Base-by-base conservation (phyloP, 2,797 vertebrate genomes). In the Prunella strophiata region DNA sequence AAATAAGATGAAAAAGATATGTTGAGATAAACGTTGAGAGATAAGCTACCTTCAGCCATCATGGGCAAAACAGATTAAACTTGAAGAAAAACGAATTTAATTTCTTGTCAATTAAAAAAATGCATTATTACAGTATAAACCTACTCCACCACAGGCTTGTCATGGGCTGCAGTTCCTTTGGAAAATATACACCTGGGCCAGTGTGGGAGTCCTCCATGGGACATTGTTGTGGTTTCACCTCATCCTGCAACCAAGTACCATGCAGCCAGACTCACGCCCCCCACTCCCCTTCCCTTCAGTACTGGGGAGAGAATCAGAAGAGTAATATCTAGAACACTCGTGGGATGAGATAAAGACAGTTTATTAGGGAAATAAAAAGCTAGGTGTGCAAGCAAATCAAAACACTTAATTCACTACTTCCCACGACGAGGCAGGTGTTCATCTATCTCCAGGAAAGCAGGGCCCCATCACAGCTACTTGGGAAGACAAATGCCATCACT, bases 241-340 rank as follows among this genome's bases (percentile, higher is more conserved):
- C 36, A 76, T 50, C 10, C 10, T 55, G n/a, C 25, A 76, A 57
- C 16, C 19, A 70, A 82, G 16, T 29, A 15, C 16, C 36, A 30
- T 11, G 15, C 36, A 38, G 27, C 17, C 10, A n/a, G 20, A 32
- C 8, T 38, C n/a, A 15, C 20, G 51, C 21, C 7, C 11, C 9
- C 3, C 0, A 0, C 5, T 7, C 14, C 5, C 3, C 2, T 14
- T 18, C 11, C 4, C 13, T 11, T 7, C 34, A 30, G 20, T 45
- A 38, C 4, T 63, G 36, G 20, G 42, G 36, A 70, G 19, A 16
- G n/a, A 76, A 70, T 38, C 29, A 21, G 32, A 57, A 55, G 11
- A 43, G 19, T 20, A 63, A 30, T 10, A 45, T 22, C n/a, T 19
- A 45, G 38, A 89, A 71, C 76, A 63, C 38, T 22, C 1, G 0